A percentile compares a stretch with the other conserved stretches of the same genome.
Evolutionary conservation across 2,888 invertebrate species (phyloP).

Genomic region (Chymomyza caudatula): DNA sequence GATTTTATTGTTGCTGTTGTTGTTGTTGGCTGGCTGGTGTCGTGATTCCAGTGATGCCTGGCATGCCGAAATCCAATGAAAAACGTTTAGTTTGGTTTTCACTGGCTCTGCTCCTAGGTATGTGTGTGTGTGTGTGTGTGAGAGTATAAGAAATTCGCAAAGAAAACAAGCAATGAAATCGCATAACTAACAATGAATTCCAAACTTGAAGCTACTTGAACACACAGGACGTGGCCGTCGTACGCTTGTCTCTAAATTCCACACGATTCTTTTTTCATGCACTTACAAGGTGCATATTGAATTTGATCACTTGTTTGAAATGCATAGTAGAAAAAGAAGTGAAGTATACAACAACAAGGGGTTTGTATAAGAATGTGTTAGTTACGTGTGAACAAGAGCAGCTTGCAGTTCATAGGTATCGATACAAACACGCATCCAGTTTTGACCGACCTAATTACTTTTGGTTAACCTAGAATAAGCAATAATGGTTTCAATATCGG

Average conservation of each 20-base stretch:
- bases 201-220: slow-evolving; percentile 62
- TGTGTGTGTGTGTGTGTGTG: neutral
- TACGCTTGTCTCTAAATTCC: neutral
- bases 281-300: neutral
- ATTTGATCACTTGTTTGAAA: neutral
- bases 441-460: too few relatives aligned
- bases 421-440: too few relatives aligned
- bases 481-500: too few relatives aligned
- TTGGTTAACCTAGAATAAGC: too few relatives aligned
- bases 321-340: too few relatives aligned
- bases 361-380: neutral
- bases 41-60: slow-evolving; percentile 65
- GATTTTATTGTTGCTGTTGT: slow-evolving; percentile 13
- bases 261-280: neutral
- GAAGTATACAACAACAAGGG: neutral
- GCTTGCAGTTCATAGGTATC: too few relatives aligned
- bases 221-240: neutral
- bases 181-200: slow-evolving; percentile 67
- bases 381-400: too few relatives aligned
- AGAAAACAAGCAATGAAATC: slow-evolving; percentile 72
- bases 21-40: slow-evolving; percentile 40
- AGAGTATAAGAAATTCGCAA: slow-evolving; percentile 50
- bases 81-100: slow-evolving; percentile 57
- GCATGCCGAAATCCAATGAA: slow-evolving; percentile 70
- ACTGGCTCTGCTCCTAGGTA: neutral